Conservation (phyloP, 2,113 vertebrate species). For the Setophaga coronata region DNA sequence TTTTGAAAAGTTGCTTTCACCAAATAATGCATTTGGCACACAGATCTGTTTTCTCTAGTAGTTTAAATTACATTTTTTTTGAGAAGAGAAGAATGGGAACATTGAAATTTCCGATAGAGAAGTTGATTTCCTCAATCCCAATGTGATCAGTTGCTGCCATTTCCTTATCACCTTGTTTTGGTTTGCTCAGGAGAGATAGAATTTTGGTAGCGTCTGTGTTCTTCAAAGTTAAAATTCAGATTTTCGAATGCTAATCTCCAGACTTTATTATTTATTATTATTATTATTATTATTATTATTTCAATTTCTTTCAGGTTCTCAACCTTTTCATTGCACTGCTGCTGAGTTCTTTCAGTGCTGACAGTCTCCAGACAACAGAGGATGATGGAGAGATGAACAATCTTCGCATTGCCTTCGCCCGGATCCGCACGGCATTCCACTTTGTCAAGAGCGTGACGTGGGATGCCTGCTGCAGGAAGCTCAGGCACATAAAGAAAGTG, state of each 20-base stretch:
- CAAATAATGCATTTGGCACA: neutral
- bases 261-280: neutral
- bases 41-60: neutral
- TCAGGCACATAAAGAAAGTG: conserved; percentile 23
- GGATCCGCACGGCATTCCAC: conserved; percentile 73
- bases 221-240: neutral
- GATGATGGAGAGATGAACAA: conserved; percentile 95
- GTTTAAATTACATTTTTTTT: neutral
- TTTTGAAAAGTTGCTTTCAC: neutral
- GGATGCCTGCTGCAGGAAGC: conserved; percentile 56
- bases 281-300: neutral
- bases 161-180: neutral
- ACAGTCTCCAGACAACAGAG: conserved; percentile 86
- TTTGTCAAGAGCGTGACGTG: neutral
- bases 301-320: conserved; percentile 80
- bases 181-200: neutral
- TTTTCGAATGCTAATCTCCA: neutral
- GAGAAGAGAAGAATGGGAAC: neutral
- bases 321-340: conserved; percentile 96
- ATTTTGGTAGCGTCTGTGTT: neutral
- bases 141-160: neutral
- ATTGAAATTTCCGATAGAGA: neutral
- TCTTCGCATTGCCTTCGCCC: conserved; percentile 85
- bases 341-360: conserved; percentile 94
- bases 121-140: neutral